Percentiles rank a stretch among this genome's conserved stretches.
Conservation (phyloP, 2,113 vertebrate genomes). For the Alosa alosa region DNA sequence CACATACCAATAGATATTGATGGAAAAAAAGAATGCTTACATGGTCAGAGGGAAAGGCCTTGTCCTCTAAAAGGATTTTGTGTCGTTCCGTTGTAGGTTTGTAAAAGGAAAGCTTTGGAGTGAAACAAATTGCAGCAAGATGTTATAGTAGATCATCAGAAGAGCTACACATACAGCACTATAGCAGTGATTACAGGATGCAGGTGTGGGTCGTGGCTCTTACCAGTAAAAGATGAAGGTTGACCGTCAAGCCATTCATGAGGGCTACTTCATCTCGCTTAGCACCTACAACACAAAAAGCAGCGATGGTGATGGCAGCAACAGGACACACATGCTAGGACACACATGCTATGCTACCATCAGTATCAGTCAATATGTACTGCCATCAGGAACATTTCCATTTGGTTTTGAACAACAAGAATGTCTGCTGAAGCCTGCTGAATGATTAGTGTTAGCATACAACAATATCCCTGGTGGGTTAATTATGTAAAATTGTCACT, state of each 20-base stretch:
- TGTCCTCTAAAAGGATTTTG: constrained; percentile 91
- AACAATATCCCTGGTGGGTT: not conserved
- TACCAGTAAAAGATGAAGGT: constrained; percentile 92
- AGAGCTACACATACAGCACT: not conserved
- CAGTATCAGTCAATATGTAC: constrained; percentile 4
- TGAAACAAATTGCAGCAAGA: constrained; percentile 35
- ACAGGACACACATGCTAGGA: not conserved
- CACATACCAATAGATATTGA: not conserved
- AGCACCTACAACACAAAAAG: constrained; percentile 53
- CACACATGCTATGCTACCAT: not conserved
- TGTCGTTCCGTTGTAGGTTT: constrained; percentile 82
- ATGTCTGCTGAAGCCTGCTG: not conserved
- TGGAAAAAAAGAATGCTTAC: constrained; percentile 70
- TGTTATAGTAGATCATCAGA: not conserved
- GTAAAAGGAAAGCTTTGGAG: constrained; percentile 89
- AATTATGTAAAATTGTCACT: not conserved
- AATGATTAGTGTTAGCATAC: not conserved
- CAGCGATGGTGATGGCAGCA: not conserved
- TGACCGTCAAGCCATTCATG: constrained; percentile 93
- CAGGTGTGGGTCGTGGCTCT: not conserved
- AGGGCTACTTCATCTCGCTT: constrained; percentile 69
- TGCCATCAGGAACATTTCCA: not conserved
- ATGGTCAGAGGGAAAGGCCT: constrained; percentile 93
- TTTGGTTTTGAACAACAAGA: not conserved
- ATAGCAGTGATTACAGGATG: not conserved